These are phyloP conservation scores for Drosophila grimshawi DNA, from an alignment of 1,140 invertebrate genomes.

Conservation along the genomic window DNA sequence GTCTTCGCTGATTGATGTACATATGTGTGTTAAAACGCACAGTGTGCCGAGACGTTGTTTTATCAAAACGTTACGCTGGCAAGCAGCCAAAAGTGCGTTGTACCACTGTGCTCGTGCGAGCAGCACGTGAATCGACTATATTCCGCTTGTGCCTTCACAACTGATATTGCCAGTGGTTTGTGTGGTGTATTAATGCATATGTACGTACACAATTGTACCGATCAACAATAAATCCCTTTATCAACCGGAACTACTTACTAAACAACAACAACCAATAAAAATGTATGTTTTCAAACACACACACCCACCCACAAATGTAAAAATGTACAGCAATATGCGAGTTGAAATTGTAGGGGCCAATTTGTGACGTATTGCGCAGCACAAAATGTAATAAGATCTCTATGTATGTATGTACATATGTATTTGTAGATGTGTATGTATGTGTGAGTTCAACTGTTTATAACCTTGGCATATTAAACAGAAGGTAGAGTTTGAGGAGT, in stretches of 20 bases:
- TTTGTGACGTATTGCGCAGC: neutral
- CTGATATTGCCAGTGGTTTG: conserved; percentile 8
- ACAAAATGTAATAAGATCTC: neutral
- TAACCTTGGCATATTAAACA: conserved; percentile 52
- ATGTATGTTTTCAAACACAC: neutral
- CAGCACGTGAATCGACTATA: conserved; percentile 41
- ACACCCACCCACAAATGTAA: neutral
- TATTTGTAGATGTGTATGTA: neutral
- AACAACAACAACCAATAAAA: neutral
- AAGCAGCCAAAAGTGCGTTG: neutral
- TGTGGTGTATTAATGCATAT: neutral
- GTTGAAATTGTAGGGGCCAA: no score
- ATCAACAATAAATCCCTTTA: neutral
- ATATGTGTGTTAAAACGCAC: conserved; percentile 9
- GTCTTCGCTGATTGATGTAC: conserved; percentile 52
- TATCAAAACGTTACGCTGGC: conserved; percentile 24
- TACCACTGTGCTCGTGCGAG: conserved; percentile 32
- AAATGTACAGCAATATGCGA: neutral
- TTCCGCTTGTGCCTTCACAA: neutral
- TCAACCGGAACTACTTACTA: conserved; percentile 1
- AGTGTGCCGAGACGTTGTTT: conserved; percentile 31
- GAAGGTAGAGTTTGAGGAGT: conserved; percentile 12
- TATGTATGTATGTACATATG: conserved; percentile 4
- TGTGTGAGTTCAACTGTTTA: conserved; percentile 53
- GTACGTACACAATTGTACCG: neutral